Base-by-base conservation (phyloP, 2,113 vertebrate species). In the Baryphthengus martii region DNA sequence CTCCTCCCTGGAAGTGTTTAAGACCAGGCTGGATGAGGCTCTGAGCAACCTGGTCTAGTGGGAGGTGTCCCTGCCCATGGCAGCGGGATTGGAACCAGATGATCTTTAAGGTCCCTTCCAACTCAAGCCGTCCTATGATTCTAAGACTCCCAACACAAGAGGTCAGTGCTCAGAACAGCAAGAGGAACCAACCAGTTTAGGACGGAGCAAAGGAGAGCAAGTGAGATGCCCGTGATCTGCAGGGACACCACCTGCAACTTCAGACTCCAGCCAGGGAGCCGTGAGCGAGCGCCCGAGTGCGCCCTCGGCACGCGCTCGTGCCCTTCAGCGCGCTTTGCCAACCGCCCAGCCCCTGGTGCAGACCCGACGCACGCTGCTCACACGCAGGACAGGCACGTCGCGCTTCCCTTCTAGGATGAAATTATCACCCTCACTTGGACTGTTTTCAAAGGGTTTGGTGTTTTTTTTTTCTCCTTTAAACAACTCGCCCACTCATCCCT, bases 401-500 rank as follows among this genome's bases (percentile, higher is more conserved):
- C 18, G 23, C 72, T 74, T 79, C 88, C 85, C 89, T 75, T 1
- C 26, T 13, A 53, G 81, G 61, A 68, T 52, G 81, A 37, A 91
- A 79, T 85, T 72, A 88, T 93, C 92, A 68, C 90, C 92, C 70
- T 85, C 25, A 14, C 95, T 96, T 97, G 95, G 96, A 93, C 94
- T 61, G 62, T 85, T 95, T 91, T 94, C 95, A 96, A 93, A 68
- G 66, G 61, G 37, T 44, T 68, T 61, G 49, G 49, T n/a, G 23
- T 25, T 52, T 52, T 42, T 50, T 31, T 49, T 61, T 71, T 75
- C 31, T 53, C 81, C 86, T 94, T 96, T 81, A 96, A 94, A 96
- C 91, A 96, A 93, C 85, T 95, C 90, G 76, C 95, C 96, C 92
- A 96, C 96, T 92, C 96, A 85, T 81, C 92, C 96, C 92, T 84